Base-by-base conservation (phyloP, 2,797 vertebrate species). In the Pseudocheirus occidentalis region DNA sequence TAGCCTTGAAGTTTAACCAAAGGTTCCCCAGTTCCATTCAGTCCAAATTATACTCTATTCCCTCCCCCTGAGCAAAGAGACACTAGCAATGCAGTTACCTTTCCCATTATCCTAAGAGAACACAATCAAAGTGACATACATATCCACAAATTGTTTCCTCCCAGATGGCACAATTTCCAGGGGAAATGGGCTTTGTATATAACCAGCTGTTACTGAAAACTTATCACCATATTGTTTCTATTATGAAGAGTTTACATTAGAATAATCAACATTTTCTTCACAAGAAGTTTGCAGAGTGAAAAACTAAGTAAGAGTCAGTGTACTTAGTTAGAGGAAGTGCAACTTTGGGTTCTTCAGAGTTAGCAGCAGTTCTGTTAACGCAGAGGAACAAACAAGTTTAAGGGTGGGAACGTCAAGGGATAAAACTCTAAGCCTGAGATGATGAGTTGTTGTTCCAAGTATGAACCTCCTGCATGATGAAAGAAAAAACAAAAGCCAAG, bases 121-220 rank as follows among this genome's bases (percentile, higher is more conserved):
- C 59, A 91, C 29, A 90, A 50, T 93, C 94, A 93, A 89, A 94
- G 53, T 16, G 55, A 95, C 91, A 96, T 12, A 50, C 46, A 92
- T 95, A 96, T 91, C 90, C 28, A 90, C 91, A 97, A 96, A 96
- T 90, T 89, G 62, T 58, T 90, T 92, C 92, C 18, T 92, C 73
- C 97, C 95, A 97, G 94, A 96, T 96, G 97, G 95, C 27, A 92
- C 93, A 53, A 91, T 96, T 96, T 97, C 92, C 34, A 55, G 89
- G 89, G 94, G 96, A 95, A 94, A 97, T 97, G 89, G 73, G 46
- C 24, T 97, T 91, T 53, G 28, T 57, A 28, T 89, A 87, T 66
- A 93, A 90, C 93, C 94, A 93, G 73, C 94, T 98, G 94, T 94
- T 96, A 92, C 46, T 54, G 62, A 89, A 27, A 50, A 91, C 66